A percentile compares a stretch with the other conserved stretches of the same genome.
Evolutionary conservation across 2,888 invertebrate species (phyloP).

Genomic region (Scelioninae gen. 1): DNA sequence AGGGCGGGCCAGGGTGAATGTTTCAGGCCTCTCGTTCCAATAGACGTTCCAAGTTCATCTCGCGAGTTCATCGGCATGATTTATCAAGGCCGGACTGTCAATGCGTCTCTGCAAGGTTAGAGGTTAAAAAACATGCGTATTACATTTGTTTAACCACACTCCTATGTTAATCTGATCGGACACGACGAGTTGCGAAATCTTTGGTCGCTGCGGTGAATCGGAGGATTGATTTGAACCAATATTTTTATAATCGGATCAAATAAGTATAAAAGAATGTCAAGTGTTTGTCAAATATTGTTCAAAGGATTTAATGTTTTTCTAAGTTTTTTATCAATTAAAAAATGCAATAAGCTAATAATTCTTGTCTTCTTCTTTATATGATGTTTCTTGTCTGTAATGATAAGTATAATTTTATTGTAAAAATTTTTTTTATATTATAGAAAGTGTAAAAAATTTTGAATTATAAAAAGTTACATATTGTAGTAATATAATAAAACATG

Average conservation of each 20-base stretch:
- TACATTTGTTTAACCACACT: slow-evolving; percentile 53
- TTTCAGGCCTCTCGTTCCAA: slow-evolving; percentile 33
- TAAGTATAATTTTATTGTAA: too few species aligned
- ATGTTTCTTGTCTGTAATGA: too few species aligned
- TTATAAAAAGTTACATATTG: too few species aligned
- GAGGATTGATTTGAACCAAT: neutral
- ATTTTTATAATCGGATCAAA: neutral
- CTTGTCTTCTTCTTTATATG: too few species aligned
- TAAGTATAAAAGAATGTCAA: neutral
- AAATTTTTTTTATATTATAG: too few species aligned
- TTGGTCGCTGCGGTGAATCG: slow-evolving; percentile 32
- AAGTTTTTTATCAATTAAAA: neutral
- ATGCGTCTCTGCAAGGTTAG: slow-evolving; percentile 53
- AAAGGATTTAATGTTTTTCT: neutral
- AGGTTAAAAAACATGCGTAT: slow-evolving; percentile 52
- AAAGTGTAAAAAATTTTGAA: too few species aligned
- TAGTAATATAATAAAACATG: too few species aligned
- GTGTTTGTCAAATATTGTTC: neutral
- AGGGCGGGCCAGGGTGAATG: slow-evolving; percentile 52
- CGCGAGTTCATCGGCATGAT: slow-evolving; percentile 67
- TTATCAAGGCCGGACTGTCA: slow-evolving; percentile 67
- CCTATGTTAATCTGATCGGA: slow-evolving; percentile 42
- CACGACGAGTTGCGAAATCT: slow-evolving; percentile 31
- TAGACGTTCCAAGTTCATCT: slow-evolving; percentile 63
- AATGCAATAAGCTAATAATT: too few species aligned